Conservation (phyloP, 2,888 invertebrate species). For the Nephrotoma guestfalica region DNA sequence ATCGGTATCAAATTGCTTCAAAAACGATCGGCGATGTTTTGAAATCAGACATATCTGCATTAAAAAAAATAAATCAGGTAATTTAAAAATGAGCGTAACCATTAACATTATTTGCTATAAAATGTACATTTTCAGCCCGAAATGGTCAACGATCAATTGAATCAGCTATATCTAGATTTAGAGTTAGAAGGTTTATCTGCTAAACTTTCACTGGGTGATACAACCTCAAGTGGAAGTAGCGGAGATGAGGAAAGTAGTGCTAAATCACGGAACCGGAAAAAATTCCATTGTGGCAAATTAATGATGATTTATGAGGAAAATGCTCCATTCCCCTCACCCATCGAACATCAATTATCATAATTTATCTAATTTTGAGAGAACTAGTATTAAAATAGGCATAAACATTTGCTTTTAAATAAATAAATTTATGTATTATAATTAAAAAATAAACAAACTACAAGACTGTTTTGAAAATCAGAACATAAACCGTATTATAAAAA, state of each 20-base stretch:
- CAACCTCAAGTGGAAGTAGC: constrained; percentile 33
- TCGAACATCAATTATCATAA: not conserved
- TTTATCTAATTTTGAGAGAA: not conserved
- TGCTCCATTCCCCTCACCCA: constrained; percentile 39
- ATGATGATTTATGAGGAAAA: constrained; percentile 46
- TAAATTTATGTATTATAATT: not conserved
- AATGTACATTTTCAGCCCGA: constrained; percentile 32
- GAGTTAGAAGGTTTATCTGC: constrained; percentile 37
- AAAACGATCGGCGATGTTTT: constrained; percentile 41
- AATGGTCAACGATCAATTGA: constrained; percentile 46
- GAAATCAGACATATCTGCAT: constrained; percentile 37
- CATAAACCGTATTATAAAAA: not conserved
- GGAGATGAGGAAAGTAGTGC: constrained; percentile 12
- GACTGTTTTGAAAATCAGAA: not conserved
- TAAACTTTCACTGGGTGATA: constrained; percentile 37
- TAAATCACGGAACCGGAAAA: constrained; percentile 14
- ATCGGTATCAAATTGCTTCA: constrained; percentile 41
- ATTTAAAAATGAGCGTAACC: constrained; percentile 3
- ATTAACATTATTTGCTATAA: not conserved
- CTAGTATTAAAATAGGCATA: too few relatives aligned
- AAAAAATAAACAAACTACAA: not conserved
- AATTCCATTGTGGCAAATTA: constrained; percentile 33
- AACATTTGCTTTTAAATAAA: not conserved
- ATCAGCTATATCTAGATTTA: constrained; percentile 43
- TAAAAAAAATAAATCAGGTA: constrained; percentile 39